These are phyloP conservation scores for Andricus curvator DNA, from an alignment of 2,888 invertebrate species.

Conservation along the genomic window DNA sequence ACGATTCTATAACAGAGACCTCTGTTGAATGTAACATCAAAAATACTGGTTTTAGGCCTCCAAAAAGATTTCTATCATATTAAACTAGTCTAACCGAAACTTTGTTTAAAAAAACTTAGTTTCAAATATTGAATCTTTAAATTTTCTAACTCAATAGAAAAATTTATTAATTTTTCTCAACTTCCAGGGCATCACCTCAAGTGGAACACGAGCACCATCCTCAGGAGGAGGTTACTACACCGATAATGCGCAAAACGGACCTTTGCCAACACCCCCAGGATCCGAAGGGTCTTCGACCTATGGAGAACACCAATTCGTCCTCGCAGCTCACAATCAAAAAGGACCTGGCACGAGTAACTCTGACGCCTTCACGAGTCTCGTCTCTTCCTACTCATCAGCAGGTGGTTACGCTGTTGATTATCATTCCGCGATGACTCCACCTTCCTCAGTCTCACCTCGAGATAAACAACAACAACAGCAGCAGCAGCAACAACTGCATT, in stretches of 20 bases:
- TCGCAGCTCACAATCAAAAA: constrained; percentile 76
- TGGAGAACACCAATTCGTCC: constrained; percentile 83
- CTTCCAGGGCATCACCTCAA: constrained; percentile 78
- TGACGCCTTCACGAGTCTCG: constrained; percentile 82
- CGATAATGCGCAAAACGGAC: constrained; percentile 82
- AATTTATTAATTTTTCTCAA: background rate
- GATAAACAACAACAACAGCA: constrained; percentile 88
- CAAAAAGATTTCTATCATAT: too few species aligned
- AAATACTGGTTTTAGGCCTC: too few species aligned
- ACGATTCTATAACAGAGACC: too few species aligned
- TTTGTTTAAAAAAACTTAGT: too few species aligned
- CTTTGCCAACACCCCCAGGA: constrained; percentile 93
- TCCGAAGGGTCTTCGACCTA: constrained; percentile 89
- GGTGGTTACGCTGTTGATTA: constrained; percentile 87
- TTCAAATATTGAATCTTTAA: too few species aligned
- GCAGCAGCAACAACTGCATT: constrained; percentile 78
- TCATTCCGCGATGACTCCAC: constrained; percentile 97
- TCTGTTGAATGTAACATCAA: too few species aligned
- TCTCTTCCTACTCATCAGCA: constrained; percentile 80
- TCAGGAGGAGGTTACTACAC: constrained; percentile 72
- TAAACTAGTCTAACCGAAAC: too few species aligned
- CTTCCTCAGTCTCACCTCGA: constrained; percentile 96
- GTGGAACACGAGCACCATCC: constrained; percentile 72
- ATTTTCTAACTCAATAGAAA: too few species aligned
- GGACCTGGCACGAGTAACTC: constrained; percentile 68